Conservation (phyloP, 92 coral and sea anemone genomes). For the Palythoa grandiflora region DNA sequence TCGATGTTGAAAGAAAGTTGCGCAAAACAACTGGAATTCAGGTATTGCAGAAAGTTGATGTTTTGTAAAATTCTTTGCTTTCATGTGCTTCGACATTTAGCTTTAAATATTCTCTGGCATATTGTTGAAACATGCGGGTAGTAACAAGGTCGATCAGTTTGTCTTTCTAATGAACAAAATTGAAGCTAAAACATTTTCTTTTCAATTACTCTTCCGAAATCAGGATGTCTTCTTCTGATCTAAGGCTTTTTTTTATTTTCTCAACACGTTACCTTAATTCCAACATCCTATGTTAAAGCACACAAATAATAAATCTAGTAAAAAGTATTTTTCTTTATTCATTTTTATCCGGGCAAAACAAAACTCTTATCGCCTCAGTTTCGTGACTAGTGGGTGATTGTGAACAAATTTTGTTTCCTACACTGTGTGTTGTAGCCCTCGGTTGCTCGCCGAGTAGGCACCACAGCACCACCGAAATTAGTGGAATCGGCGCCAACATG, state of each 20-base stretch:
- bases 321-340: neutral
- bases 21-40: no score
- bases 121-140: neutral
- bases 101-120: neutral
- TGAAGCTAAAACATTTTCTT: conserved; percentile 7
- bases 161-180: conserved; percentile 15
- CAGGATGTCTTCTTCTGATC: neutral
- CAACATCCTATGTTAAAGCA: neutral
- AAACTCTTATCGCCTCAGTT: neutral
- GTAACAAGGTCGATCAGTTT: neutral
- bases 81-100: neutral
- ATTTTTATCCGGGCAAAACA: neutral
- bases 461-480: conserved; percentile 44
- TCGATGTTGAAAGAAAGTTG: neutral
- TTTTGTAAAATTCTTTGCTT: no score
- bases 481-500: conserved; percentile 42
- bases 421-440: conserved; percentile 2
- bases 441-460: conserved; percentile 38
- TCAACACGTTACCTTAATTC: neutral
- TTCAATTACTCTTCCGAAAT: conserved; percentile 6
- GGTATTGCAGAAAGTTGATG: no score
- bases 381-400: conserved; percentile 31
- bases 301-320: neutral
- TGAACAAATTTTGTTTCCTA: conserved; percentile 18
- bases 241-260: neutral